Evolutionary conservation across 2,888 invertebrate genomes (phyloP), one percentile per base, ranked within the genome.

Genomic region (Tanaodytes sp.): DNA sequence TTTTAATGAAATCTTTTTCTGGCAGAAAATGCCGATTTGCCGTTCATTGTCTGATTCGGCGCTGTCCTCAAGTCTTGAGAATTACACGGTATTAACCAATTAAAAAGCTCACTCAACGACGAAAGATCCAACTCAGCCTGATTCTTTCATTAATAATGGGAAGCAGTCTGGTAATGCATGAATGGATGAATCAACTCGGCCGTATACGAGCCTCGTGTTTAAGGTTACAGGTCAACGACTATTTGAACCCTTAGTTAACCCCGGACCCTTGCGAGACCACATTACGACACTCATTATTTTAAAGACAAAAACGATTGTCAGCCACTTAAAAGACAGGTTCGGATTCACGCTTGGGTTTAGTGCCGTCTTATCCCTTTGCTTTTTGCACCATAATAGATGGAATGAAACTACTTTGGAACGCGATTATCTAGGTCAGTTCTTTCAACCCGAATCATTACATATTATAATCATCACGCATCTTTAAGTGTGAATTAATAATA

Each of bases 221-320:
- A 74, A 70, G 80, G 81, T 82, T 80, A 82, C 72, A 78, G 80
- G 77, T 82, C 80, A 83, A 82, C 79, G 80, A 77, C 73, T 76
- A 78, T 78, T 81, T 81, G 79, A 80, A 80, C 78, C 76, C 76
- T 73, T 67, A 68, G 68, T 81, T 80, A 80, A 83, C 80, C 78
- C 71, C 30, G 51, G 61, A 67, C 67, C 71, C 66, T 66, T 54
- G 14, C 31, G 18, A 48, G 62, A 42, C 45, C 51, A 31, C 48
- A 37, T 58, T 54, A 61, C 54, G 55, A 64, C 55, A 70, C 49
- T 55, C 46, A 40, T 70, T 51, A 64, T 51, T 58, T 55, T 40
- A 23, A 54, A 45, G 64, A 69, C 69, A 69, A 69, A 69, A 69
- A 63, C 58, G 58, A 63, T 63, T 68, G 62, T 62, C 59, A 55